Conservation (phyloP, 1,140 invertebrate genomes). For the Galleria mellonella region DNA sequence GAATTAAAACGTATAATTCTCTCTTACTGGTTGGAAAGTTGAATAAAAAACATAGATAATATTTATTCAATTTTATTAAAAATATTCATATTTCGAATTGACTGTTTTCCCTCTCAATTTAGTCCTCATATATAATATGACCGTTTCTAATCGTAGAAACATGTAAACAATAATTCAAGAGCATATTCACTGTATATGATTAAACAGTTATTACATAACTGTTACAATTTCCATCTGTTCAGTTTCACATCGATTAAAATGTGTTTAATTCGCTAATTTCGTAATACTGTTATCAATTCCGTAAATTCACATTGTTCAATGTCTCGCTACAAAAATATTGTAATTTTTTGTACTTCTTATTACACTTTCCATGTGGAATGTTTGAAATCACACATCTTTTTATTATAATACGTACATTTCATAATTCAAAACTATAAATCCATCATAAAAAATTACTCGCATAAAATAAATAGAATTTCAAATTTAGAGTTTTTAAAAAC, state of each 20-base stretch:
- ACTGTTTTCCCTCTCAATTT: slow-evolving; percentile 20
- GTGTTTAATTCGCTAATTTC: slow-evolving; percentile 44
- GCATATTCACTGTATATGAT: no score
- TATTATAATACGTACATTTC: slow-evolving; percentile 45
- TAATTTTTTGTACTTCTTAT: slow-evolving; percentile 69
- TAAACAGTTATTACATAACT: no score
- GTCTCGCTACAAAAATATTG: slow-evolving; percentile 68
- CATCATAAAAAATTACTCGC: slow-evolving; percentile 39
- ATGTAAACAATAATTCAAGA: background rate
- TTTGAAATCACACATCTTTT: slow-evolving; percentile 57
- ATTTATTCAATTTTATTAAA: slow-evolving; percentile 67
- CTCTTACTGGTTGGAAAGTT: slow-evolving; percentile 1
- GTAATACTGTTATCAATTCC: slow-evolving; percentile 61
- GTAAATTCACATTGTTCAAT: slow-evolving; percentile 35
- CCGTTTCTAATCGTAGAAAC: background rate
- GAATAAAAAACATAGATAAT: slow-evolving; percentile 28
- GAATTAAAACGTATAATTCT: no score
- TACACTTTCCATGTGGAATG: slow-evolving; percentile 67
- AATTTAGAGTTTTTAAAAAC: slow-evolving; percentile 25
- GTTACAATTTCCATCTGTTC: no score
- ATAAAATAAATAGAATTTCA: slow-evolving; percentile 62
- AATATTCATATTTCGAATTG: slow-evolving; percentile 62
- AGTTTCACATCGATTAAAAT: slow-evolving; percentile 1
- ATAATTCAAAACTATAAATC: slow-evolving; percentile 39
- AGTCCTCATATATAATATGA: background rate